Evolutionary conservation across 2,888 invertebrate species (phyloP).

Genomic region (Himalopsyche kuldschensis): DNA sequence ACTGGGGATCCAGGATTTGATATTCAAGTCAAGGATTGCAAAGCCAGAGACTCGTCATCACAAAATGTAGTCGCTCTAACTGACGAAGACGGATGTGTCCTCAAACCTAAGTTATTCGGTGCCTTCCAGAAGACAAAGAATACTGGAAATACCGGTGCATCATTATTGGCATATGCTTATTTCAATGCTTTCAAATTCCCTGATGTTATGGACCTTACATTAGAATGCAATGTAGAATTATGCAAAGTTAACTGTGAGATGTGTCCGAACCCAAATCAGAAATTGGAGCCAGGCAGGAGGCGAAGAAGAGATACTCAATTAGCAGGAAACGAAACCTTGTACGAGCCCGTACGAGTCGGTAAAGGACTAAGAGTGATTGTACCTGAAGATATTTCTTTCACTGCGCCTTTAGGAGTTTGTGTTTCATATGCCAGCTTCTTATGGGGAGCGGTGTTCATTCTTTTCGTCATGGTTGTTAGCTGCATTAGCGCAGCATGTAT

Average conservation of each 20-base stretch:
- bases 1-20: slow-evolving; percentile 80
- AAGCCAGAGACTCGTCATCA: slow-evolving; percentile 71
- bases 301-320: slow-evolving; percentile 54
- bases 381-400: slow-evolving; percentile 64
- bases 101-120: slow-evolving; percentile 79
- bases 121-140: slow-evolving; percentile 79
- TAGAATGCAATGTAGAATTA: slow-evolving; percentile 80
- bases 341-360: slow-evolving; percentile 65
- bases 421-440: slow-evolving; percentile 67
- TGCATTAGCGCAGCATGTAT: slow-evolving; percentile 57
- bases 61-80: slow-evolving; percentile 69
- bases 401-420: slow-evolving; percentile 58
- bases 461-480: slow-evolving; percentile 63
- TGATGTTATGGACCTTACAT: slow-evolving; percentile 78
- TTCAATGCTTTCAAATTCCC: slow-evolving; percentile 85
- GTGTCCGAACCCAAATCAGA: slow-evolving; percentile 68
- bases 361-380: slow-evolving; percentile 69
- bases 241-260: slow-evolving; percentile 79
- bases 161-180: slow-evolving; percentile 75
- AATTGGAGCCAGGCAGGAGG: slow-evolving; percentile 55
- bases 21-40: slow-evolving; percentile 74
- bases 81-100: slow-evolving; percentile 74
- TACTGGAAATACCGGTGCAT: slow-evolving; percentile 72
- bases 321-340: slow-evolving; percentile 55
- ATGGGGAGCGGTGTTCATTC: slow-evolving; percentile 62